Conservation (phyloP, 1,140 invertebrate species). For the Bactericera cockerelli region DNA sequence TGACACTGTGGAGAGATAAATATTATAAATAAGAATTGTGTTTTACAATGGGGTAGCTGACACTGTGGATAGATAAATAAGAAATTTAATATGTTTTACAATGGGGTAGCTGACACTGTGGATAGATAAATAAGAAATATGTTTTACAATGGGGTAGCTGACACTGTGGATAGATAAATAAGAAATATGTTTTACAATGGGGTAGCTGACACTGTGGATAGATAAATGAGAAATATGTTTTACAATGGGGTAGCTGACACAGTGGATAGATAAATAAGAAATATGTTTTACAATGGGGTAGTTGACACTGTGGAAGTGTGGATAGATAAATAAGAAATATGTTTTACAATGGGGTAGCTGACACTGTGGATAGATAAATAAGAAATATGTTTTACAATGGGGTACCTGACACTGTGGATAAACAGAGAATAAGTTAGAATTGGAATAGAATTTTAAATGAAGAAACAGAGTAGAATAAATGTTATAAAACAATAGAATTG, state of each 20-base stretch:
- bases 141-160: slow-evolving; percentile 91
- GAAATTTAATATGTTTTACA: slow-evolving; percentile 58
- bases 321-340: slow-evolving; percentile 14
- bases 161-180: slow-evolving; percentile 38
- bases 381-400: slow-evolving; percentile 68
- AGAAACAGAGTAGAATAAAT: no score
- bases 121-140: no score
- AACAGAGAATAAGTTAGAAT: slow-evolving; percentile 7
- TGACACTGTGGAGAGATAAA: slow-evolving; percentile 43
- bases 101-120: slow-evolving; percentile 83
- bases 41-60: slow-evolving; percentile 88
- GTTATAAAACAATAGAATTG: no score
- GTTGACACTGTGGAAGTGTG: slow-evolving; percentile 57
- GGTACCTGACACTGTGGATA: slow-evolving; percentile 60
- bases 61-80: slow-evolving; percentile 37
- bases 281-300: slow-evolving; percentile 86
- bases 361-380: slow-evolving; percentile 38
- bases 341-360: slow-evolving; percentile 91
- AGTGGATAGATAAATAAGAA: slow-evolving; percentile 21
- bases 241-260: slow-evolving; percentile 90
- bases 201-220: slow-evolving; percentile 60
- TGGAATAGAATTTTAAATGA: no score
- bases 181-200: slow-evolving; percentile 71
- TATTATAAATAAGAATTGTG: slow-evolving; percentile 27
- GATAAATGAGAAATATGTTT: slow-evolving; percentile 38